Evolutionary conservation across 2,797 vertebrate species (phyloP), one percentile per base, ranked within the genome.

Genomic region (Sternarchorhynchus goeldii): DNA sequence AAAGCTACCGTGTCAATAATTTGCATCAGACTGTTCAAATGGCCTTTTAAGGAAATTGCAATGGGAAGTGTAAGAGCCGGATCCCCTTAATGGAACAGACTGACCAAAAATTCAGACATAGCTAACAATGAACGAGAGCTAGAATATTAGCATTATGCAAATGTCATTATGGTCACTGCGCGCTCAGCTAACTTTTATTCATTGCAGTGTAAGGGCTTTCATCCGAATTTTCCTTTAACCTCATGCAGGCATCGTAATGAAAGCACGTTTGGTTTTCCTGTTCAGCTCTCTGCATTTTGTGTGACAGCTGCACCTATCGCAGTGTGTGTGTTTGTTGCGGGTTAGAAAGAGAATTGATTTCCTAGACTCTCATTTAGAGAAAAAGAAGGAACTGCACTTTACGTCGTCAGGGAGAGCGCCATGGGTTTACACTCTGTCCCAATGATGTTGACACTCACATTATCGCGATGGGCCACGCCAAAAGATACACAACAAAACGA

Each of bases 361-460:
- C 81, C 81, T 21, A 36, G 64, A 78, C 79, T 41, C 79, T 84
- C 80, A 82, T 85, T 25, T 83, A 86, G 65, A 10, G 65, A 53
- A 53, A 25, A 18, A 41, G 18, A 80, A 72, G 57, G 60, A 78
- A 75, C 63, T 74, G 74, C 81, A 81, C 81, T 81, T 81, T 25
- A 58, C 59, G 16, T 81, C 73, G 56, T 76, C 71, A 69, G 68
- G 53, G 77, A 83, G 81, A 58, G 59, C 80, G 20, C 39, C 17
- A 14, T 20, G 41, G 73, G 56, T 69, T 81, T 50, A 70, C 39
- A 65, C 73, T 45, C 31, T 4, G 41, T 75, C 41, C 72, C 58
- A 45, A 36, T 31, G 34, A 29, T 1, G 20, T 31, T 50, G 12
- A 39, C 32, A 32, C 50, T 64, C 34, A 8, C 34, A 57, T 53